A percentile compares a stretch with the other conserved stretches of the same genome.
Evolutionary conservation across 2,888 invertebrate species (phyloP).

Genomic region (Myathropa florea): DNA sequence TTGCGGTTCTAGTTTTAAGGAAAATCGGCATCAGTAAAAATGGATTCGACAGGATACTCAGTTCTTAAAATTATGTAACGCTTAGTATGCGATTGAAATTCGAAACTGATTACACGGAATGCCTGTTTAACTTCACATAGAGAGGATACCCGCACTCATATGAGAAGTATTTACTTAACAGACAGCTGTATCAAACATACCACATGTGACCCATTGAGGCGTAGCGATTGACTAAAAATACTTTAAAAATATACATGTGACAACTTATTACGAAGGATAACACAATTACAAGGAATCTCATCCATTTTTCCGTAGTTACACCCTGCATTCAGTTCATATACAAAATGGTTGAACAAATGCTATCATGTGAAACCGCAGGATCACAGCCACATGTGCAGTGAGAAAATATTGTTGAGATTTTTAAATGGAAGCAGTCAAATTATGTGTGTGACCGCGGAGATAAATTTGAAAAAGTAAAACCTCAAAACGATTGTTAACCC

Average conservation of each 20-base stretch:
- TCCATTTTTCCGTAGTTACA: conserved; percentile 3
- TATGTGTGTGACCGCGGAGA: conserved; percentile 32
- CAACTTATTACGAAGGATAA: conserved; percentile 51
- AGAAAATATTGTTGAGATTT: conserved; percentile 18
- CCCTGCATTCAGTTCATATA: conserved; percentile 26
- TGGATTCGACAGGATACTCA: background rate
- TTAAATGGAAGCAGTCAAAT: conserved; percentile 53
- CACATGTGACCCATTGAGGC: conserved; percentile 54
- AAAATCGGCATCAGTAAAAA: background rate
- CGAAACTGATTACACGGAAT: conserved; percentile 15
- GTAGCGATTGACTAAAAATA: conserved; percentile 31
- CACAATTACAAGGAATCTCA: conserved; percentile 36
- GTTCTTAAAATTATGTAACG: background rate
- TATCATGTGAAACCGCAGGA: conserved; percentile 62
- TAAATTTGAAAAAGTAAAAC: background rate
- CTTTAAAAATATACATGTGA: conserved; percentile 45
- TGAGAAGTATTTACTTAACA: background rate
- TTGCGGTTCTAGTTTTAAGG: background rate
- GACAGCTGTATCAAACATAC: background rate
- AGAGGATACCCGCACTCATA: background rate
- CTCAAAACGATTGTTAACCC: conserved; percentile 15
- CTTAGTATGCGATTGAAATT: conserved; percentile 4
- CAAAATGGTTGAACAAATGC: conserved; percentile 60
- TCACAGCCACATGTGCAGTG: conserved; percentile 44
- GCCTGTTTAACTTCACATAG: background rate